Percentiles rank a stretch among this genome's conserved stretches.
Evolutionary conservation across 2,888 invertebrate species (phyloP).

Genomic region (Gari tellinella): DNA sequence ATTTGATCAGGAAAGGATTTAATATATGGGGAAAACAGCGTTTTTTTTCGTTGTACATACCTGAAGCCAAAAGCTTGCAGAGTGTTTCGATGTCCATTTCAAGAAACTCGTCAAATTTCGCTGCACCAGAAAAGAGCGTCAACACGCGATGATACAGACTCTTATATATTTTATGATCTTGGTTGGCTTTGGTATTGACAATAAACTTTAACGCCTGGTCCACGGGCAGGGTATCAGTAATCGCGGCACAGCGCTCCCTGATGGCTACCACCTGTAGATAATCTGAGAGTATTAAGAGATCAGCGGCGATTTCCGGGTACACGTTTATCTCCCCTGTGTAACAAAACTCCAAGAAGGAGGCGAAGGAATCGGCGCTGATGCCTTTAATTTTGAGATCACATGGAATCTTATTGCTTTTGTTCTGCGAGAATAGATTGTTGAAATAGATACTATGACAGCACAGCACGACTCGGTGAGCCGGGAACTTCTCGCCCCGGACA

Average conservation of each 20-base stretch:
- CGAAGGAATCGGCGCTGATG: constrained; percentile 66
- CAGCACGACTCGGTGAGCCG: constrained; percentile 70
- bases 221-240: not conserved
- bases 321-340: constrained; percentile 64
- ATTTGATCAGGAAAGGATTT: no score
- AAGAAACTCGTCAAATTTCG: no score
- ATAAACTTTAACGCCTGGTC: no score
- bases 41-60: no score
- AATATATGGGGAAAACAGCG: no score
- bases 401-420: constrained; percentile 54
- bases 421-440: constrained; percentile 57
- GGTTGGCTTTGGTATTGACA: no score
- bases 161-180: no score
- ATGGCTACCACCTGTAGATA: constrained; percentile 50
- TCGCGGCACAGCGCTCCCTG: not conserved
- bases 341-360: constrained; percentile 64
- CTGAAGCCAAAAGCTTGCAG: no score
- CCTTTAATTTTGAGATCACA: constrained; percentile 63
- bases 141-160: no score
- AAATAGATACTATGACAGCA: constrained; percentile 74
- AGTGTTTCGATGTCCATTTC: no score
- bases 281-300: constrained; percentile 61
- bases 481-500: constrained; percentile 62
- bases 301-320: constrained; percentile 52
- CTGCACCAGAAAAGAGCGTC: no score